These are phyloP conservation scores for Metopolophium dirhodum DNA, from an alignment of 1,140 invertebrate species.

Conservation along the genomic window DNA sequence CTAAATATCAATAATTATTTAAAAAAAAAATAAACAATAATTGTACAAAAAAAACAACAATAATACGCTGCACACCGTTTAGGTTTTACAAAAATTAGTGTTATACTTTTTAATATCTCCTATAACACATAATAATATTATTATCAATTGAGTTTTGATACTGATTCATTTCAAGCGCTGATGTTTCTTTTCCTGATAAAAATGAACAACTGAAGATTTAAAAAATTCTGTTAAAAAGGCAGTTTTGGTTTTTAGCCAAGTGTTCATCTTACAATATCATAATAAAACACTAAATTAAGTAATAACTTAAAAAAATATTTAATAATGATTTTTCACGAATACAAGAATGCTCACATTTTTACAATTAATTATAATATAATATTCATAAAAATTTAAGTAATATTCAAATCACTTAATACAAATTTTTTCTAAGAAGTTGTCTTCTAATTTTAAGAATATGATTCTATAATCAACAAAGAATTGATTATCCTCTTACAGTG, in stretches of 20 bases:
- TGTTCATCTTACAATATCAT: slow-evolving; percentile 10
- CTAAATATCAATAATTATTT: slow-evolving; percentile 2
- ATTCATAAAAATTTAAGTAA: slow-evolving; percentile 8
- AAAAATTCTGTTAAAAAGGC: slow-evolving; percentile 15
- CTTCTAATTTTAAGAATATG: slow-evolving; percentile 23
- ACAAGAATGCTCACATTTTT: slow-evolving; percentile 26
- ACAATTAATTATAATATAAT: slow-evolving; percentile 28
- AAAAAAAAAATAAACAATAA: slow-evolving; percentile 24
- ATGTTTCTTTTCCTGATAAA: background rate
- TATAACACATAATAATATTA: slow-evolving; percentile 1
- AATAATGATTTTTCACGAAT: background rate
- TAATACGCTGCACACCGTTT: background rate
- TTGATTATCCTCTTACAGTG: background rate
- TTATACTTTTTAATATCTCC: slow-evolving; percentile 2
- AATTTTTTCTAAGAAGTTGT: background rate
- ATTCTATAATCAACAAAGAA: slow-evolving; percentile 24
- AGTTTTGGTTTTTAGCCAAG: background rate
- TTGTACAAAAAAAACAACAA: slow-evolving; percentile 32
- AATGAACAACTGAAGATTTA: background rate
- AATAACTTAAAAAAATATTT: slow-evolving; percentile 51
- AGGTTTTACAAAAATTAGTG: slow-evolving; percentile 20
- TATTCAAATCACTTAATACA: background rate
- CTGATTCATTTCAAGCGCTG: background rate
- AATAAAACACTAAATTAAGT: slow-evolving; percentile 16
- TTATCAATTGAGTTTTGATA: background rate